phyloP scores from a whole-genome alignment of 2,888 invertebrate species.

The Stegana nigrithorax region DNA sequence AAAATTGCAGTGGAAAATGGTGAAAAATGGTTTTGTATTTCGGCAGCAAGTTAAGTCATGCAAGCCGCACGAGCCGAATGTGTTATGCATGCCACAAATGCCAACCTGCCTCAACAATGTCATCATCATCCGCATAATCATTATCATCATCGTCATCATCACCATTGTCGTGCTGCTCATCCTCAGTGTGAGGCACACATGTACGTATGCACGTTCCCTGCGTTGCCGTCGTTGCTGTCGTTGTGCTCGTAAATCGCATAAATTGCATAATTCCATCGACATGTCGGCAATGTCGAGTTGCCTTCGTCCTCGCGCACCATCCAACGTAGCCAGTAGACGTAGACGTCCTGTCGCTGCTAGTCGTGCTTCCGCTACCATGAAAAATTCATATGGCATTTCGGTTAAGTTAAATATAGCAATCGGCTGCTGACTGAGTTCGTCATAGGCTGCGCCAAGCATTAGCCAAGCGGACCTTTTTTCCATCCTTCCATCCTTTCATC shows the following conservation, averaged over 20 bases:
- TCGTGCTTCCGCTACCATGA: slow-evolving; percentile 29
- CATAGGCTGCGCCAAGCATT: not conserved
- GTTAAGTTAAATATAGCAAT: not conserved
- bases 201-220: not conserved
- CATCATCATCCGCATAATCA: slow-evolving; percentile 4
- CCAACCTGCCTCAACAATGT: slow-evolving; percentile 30
- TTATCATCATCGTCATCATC: not conserved
- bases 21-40: too few relatives aligned
- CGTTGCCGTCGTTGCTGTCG: slow-evolving; percentile 13
- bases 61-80: too few relatives aligned
- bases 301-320: slow-evolving; percentile 30
- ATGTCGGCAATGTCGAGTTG: slow-evolving; percentile 44
- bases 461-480: not conserved
- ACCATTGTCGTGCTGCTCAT: not conserved
- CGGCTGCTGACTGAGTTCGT: not conserved
- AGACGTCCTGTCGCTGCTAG: slow-evolving; percentile 11
- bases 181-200: too few relatives aligned
- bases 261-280: slow-evolving; percentile 64
- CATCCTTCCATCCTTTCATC: not conserved
- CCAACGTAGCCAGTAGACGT: slow-evolving; percentile 13
- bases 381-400: slow-evolving; percentile 12
- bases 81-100: too few relatives aligned
- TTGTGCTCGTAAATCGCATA: slow-evolving; percentile 55
- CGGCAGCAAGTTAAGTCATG: too few relatives aligned
- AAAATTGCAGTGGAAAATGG: too few relatives aligned